Evolutionary conservation across 1,140 invertebrate species (phyloP), one percentile per base, ranked within the genome.

Genomic region (Micrasema longulum): DNA sequence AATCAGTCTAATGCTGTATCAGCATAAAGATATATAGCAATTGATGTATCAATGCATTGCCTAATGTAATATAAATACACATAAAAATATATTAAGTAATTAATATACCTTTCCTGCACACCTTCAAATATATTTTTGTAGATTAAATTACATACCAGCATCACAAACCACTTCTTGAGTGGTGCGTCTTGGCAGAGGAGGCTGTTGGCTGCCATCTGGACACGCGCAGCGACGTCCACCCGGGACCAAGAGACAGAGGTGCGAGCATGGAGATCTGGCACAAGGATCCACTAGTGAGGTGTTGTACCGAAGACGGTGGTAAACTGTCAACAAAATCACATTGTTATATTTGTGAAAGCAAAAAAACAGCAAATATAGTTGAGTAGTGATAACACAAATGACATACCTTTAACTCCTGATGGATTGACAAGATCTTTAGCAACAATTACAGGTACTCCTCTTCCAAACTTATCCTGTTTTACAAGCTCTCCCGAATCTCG

Each of bases 391-490:
- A n/a, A n/a, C n/a, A n/a, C n/a, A n/a, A n/a, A n/a, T n/a, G n/a
- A 52, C 5, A 48, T 45, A 90, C 89, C 87, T 87, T 93, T 97
- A 1, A 98, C 88, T 66, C 92, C 92, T n/a, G 92, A 92, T 0
- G 96, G 93, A 80, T 91, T 91, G 41, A 92, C 88, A 45, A 97
- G 87, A 77, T 96, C 90, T 76, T 89, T 91, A 43, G 93, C 89
- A 2, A 98, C 83, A 0, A 89, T 86, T 1, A 93, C 91, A 22
- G 93, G 92, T n/a, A 98, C 94, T 10, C 96, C 96, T 74, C 96
- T 84, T 2, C 97, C 97, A 84, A 99, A 98, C 86, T 99, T 99
- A 78, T 99, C 96, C 79, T 97, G 94, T 47, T 88, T 88, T 2
- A 94, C 84, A 0, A 99, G 85, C 78, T 95, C 94, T 0, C 95